Evolutionary conservation across 2,113 vertebrate genomes (phyloP).

Genomic region (Sclerurus mexicanus): DNA sequence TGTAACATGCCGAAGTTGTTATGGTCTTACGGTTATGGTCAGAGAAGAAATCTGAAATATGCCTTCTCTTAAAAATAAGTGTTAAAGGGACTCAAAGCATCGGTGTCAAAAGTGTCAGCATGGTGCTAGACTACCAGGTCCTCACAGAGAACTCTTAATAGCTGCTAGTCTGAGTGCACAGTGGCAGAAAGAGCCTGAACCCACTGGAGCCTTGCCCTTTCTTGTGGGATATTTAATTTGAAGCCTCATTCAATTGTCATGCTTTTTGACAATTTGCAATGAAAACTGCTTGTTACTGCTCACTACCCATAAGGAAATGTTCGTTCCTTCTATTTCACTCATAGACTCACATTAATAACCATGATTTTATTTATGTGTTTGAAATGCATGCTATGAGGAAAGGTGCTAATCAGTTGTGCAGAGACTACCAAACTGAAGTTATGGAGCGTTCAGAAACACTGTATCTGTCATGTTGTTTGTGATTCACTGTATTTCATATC

Average conservation of each 20-base stretch:
- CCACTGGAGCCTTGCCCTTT: neutral
- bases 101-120: neutral
- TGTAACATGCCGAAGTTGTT: neutral
- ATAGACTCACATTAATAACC: neutral
- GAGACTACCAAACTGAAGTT: neutral
- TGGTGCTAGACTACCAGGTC: neutral
- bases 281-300: neutral
- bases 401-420: neutral
- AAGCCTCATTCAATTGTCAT: neutral
- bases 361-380: neutral
- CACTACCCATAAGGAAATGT: neutral
- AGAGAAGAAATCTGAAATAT: neutral
- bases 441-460: neutral
- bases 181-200: neutral
- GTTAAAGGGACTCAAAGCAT: neutral
- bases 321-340: neutral
- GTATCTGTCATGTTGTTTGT: neutral
- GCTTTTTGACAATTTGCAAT: neutral
- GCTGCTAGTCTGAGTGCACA: neutral
- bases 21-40: neutral
- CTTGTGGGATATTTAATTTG: neutral
- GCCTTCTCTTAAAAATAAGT: neutral
- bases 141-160: neutral
- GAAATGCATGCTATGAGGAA: neutral
- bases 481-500: neutral